A percentile compares a stretch with the other conserved stretches of the same genome.
Evolutionary conservation across 2,888 invertebrate genomes (phyloP).

Genomic region (Folsomia candida): DNA sequence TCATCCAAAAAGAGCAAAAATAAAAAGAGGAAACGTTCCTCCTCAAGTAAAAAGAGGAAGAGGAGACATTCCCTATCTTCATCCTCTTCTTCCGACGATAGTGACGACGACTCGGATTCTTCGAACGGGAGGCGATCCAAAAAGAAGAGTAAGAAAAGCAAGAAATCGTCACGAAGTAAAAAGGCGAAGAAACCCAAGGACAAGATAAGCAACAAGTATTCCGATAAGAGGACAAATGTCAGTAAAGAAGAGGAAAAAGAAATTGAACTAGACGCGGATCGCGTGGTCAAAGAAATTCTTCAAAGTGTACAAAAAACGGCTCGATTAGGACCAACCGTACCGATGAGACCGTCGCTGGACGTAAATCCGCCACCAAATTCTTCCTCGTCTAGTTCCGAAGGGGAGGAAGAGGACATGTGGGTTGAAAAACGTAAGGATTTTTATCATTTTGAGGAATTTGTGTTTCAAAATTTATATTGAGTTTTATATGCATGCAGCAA

Average conservation of each 20-base stretch:
- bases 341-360: constrained; percentile 6
- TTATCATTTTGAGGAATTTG: not conserved
- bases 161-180: constrained; percentile 32
- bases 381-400: no score
- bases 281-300: constrained; percentile 38
- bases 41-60: constrained; percentile 25
- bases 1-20: constrained; percentile 30
- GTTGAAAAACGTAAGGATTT: constrained; percentile 44
- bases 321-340: not conserved
- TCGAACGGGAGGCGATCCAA: constrained; percentile 22
- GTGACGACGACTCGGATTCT: constrained; percentile 15
- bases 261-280: constrained; percentile 34
- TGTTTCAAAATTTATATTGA: not conserved
- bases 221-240: constrained; percentile 18
- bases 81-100: constrained; percentile 18
- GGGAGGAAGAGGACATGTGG: constrained; percentile 45
- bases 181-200: constrained; percentile 29
- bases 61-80: constrained; percentile 5
- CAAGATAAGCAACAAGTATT: no score
- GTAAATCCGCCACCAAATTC: constrained; percentile 28
- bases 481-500: constrained; percentile 10
- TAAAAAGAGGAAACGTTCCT: constrained; percentile 18
- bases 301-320: constrained; percentile 21
- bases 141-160: constrained; percentile 44
- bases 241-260: constrained; percentile 30